These are phyloP conservation scores for Oreochromis niloticus DNA, from an alignment of 2,113 vertebrate genomes.

Conservation along the genomic window DNA sequence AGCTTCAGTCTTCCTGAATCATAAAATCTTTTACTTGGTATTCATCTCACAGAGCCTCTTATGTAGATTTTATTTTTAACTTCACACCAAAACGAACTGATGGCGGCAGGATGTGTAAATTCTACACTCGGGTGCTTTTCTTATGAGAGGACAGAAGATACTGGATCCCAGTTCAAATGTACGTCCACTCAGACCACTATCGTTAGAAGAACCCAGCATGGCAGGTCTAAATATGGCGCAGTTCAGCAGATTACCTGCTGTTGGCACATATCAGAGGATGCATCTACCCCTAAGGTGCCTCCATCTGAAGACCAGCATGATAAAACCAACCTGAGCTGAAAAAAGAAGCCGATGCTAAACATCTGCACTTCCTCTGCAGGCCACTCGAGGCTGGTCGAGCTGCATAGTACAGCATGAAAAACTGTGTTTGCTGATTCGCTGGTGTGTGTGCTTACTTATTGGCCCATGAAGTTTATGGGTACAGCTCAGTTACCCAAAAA, in stretches of 20 bases:
- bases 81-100: neutral
- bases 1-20: neutral
- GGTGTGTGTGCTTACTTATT: neutral
- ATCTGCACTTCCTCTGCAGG: neutral
- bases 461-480: neutral
- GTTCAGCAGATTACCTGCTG: constrained; percentile 15
- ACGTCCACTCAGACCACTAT: neutral
- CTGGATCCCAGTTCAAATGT: neutral
- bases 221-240: constrained; percentile 6
- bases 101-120: accelerated
- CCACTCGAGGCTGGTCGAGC: neutral
- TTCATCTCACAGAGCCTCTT: neutral
- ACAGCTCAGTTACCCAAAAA: neutral
- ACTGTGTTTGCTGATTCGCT: neutral
- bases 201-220: neutral
- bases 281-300: constrained; percentile 5
- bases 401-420: neutral
- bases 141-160: neutral
- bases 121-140: neutral
- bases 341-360: neutral
- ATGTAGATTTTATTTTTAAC: neutral
- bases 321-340: neutral
- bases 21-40: neutral
- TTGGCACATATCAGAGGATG: constrained; percentile 37
- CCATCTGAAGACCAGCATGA: constrained; percentile 40